A percentile compares a stretch with the other conserved stretches of the same genome.
Evolutionary conservation across 2,888 invertebrate genomes (phyloP).

Genomic region (Sarcophaga carnaria): DNA sequence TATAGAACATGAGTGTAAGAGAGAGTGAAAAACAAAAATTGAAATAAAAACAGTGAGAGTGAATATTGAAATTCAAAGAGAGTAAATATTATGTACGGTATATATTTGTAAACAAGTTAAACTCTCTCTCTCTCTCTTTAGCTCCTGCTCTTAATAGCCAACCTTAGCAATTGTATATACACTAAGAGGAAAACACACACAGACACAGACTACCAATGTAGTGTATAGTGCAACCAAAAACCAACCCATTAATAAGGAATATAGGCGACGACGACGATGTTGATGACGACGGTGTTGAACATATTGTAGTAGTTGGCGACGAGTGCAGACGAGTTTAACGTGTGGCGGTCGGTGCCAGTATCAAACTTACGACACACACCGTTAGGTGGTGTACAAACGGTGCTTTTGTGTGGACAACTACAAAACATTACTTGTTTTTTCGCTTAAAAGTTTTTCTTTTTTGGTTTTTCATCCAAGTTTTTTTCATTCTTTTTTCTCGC

Average conservation of each 20-base stretch:
- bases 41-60: neutral
- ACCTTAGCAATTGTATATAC: neutral
- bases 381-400: conserved; percentile 76
- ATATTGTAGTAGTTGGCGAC: conserved; percentile 48
- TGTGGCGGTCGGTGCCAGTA: conserved; percentile 74
- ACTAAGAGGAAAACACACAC: neutral
- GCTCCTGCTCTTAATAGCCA: too few species aligned
- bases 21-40: neutral
- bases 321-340: conserved; percentile 62
- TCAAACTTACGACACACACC: conserved; percentile 79
- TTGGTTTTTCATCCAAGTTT: too few species aligned
- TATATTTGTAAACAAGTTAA: neutral
- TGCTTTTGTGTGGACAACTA: conserved; percentile 71
- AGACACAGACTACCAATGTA: neutral
- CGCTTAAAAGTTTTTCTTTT: conserved; percentile 32
- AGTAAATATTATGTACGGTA: conserved; percentile 20
- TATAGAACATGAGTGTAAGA: conserved; percentile 17
- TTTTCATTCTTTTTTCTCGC: too few species aligned
- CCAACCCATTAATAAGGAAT: conserved; percentile 55
- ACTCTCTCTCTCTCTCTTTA: conserved; percentile 27
- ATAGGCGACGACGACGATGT: neutral
- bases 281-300: conserved; percentile 10
- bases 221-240: conserved; percentile 56
- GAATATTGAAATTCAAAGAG: conserved; percentile 39
- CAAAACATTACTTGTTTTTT: conserved; percentile 68